Percentiles rank a stretch among this genome's conserved stretches.
Evolutionary conservation across 2,888 invertebrate genomes (phyloP).

Genomic region (Ochropacha duplaris): DNA sequence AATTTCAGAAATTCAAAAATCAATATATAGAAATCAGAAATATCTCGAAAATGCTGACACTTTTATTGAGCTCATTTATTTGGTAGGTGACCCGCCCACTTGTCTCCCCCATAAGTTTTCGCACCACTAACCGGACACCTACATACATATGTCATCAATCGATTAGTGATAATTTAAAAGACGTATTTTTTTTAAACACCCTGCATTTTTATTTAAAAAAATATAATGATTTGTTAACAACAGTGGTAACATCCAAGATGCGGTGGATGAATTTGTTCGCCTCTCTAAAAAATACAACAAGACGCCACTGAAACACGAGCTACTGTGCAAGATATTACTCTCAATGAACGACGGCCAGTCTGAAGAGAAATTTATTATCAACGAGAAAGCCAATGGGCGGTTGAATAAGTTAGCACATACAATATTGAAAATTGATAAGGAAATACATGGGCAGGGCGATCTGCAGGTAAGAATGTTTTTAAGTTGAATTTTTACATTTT

Average conservation of each 20-base stretch:
- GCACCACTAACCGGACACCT: no score
- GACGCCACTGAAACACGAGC: conserved; percentile 86
- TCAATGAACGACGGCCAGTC: conserved; percentile 57
- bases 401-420: conserved; percentile 55
- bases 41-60: no score
- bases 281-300: conserved; percentile 79
- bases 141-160: no score
- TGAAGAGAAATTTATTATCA: conserved; percentile 57
- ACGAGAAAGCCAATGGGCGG: conserved; percentile 49
- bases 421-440: conserved; percentile 55
- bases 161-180: no score
- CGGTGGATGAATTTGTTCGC: conserved; percentile 80
- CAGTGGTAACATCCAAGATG: conserved; percentile 74
- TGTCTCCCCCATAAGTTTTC: no score
- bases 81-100: no score
- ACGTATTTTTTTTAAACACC: no score
- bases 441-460: conserved; percentile 64
- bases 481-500: not conserved
- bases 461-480: conserved; percentile 53
- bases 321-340: conserved; percentile 69
- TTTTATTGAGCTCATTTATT: no score
- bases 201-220: no score
- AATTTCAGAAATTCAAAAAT: no score
- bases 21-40: no score
- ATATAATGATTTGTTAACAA: not conserved